Conservation (phyloP, 2,797 vertebrate genomes). For the Chromobotia macracanthus region DNA sequence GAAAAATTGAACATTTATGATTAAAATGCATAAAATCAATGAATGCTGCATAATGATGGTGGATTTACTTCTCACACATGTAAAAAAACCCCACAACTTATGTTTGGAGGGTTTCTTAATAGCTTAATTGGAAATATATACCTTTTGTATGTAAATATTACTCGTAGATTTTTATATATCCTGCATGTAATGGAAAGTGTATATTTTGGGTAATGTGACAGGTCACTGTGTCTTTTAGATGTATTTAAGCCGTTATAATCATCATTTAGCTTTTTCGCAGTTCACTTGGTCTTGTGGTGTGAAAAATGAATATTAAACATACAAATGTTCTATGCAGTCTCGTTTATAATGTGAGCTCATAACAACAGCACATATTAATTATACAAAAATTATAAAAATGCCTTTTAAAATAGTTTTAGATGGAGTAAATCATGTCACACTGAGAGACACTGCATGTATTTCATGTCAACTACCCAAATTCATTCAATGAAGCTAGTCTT, state of each 20-base stretch:
- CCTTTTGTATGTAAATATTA: no score
- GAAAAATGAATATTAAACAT: neutral
- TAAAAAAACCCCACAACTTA: neutral
- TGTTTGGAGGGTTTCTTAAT: neutral
- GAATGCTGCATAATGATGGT: neutral
- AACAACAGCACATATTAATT: neutral
- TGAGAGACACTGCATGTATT: neutral
- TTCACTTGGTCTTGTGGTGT: neutral
- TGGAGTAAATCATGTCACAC: neutral
- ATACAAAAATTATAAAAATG: neutral
- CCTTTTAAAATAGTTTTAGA: neutral
- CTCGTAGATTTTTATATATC: no score
- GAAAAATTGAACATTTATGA: slow-evolving; percentile 21
- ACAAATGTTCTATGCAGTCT: neutral
- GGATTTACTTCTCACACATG: neutral
- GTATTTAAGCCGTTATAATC: neutral
- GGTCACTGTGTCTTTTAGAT: no score
- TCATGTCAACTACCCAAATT: slow-evolving; percentile 5
- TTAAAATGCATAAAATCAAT: slow-evolving; percentile 32
- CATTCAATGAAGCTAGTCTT: neutral
- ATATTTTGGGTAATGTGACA: no score
- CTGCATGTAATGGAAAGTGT: no score
- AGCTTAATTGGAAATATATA: no score
- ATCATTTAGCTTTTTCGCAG: neutral
- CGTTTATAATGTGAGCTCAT: neutral